These are phyloP conservation scores for Apocheima hispidaria DNA, from an alignment of 2,888 invertebrate species.

Conservation along the genomic window DNA sequence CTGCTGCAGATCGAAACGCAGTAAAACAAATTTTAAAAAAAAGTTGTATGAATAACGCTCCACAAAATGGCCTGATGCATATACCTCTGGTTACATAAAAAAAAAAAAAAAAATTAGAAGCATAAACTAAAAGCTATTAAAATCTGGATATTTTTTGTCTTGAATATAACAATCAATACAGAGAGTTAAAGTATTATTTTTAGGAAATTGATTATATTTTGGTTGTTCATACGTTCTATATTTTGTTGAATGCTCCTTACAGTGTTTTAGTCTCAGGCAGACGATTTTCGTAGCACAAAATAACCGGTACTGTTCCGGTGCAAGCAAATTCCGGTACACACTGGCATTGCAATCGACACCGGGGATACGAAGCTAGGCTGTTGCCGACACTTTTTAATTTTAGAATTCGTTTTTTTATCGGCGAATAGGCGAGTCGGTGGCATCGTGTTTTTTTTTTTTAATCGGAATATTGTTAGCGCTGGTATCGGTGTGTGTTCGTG, in stretches of 20 bases:
- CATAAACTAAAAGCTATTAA: no score
- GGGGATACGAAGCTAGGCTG: constrained; percentile 43
- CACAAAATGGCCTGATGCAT: not conserved
- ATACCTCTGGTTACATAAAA: no score
- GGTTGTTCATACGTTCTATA: no score
- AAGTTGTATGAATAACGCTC: not conserved
- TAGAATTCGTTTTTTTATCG: constrained; percentile 52
- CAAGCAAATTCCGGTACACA: constrained; percentile 40
- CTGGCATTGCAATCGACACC: constrained; percentile 58
- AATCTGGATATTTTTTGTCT: no score
- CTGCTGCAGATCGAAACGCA: not conserved
- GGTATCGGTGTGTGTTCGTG: constrained; percentile 7
- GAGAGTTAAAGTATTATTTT: no score
- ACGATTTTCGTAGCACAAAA: constrained; percentile 12
- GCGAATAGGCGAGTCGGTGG: constrained; percentile 30
- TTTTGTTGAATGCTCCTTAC: not conserved
- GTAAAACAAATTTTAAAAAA: not conserved
- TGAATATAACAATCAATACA: no score
- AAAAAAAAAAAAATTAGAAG: not conserved
- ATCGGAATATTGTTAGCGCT: constrained; percentile 27
- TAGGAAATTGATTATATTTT: no score
- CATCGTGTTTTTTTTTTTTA: constrained; percentile 25
- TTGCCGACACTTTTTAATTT: constrained; percentile 68
- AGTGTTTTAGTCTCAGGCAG: not conserved
- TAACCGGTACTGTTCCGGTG: constrained; percentile 14